phyloP scores from a whole-genome alignment of 2,113 vertebrate species.

The Myotis lucifugus region DNA sequence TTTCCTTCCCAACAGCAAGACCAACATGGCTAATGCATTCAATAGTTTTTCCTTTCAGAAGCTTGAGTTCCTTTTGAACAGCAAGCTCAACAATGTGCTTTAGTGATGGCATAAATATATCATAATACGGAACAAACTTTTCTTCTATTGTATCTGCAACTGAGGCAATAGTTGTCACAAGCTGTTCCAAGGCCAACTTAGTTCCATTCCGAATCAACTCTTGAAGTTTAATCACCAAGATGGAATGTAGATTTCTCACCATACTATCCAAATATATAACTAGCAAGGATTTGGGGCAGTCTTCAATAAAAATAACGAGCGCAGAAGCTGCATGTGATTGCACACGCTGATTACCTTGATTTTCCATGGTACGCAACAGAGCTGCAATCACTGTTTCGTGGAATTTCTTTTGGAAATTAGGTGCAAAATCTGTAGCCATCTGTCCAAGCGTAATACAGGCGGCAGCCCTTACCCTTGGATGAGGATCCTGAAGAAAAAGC shows the following conservation, averaged over 20 bases:
- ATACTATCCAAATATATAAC: slow-evolving; percentile 95
- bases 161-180: slow-evolving; percentile 98
- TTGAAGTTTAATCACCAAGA: slow-evolving; percentile 97
- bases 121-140: slow-evolving; percentile 98
- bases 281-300: slow-evolving; percentile 96
- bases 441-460: slow-evolving; percentile 98
- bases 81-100: slow-evolving; percentile 97
- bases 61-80: slow-evolving; percentile 96
- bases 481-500: slow-evolving; percentile 95
- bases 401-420: slow-evolving; percentile 98
- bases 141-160: slow-evolving; percentile 98
- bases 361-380: slow-evolving; percentile 97
- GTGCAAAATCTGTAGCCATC: slow-evolving; percentile 99
- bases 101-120: slow-evolving; percentile 98
- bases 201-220: slow-evolving; percentile 99
- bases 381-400: slow-evolving; percentile 97
- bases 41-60: slow-evolving; percentile 98
- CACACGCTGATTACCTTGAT: slow-evolving; percentile 96
- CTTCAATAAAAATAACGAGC: slow-evolving; percentile 98
- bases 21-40: slow-evolving; percentile 99
- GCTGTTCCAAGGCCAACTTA: slow-evolving; percentile 98
- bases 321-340: slow-evolving; percentile 98
- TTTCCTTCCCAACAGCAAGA: slow-evolving; percentile 98
- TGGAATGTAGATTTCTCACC: slow-evolving; percentile 97
- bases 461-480: slow-evolving; percentile 96